Conservation (phyloP, 2,113 vertebrate species). For the Amazona guildingii region DNA sequence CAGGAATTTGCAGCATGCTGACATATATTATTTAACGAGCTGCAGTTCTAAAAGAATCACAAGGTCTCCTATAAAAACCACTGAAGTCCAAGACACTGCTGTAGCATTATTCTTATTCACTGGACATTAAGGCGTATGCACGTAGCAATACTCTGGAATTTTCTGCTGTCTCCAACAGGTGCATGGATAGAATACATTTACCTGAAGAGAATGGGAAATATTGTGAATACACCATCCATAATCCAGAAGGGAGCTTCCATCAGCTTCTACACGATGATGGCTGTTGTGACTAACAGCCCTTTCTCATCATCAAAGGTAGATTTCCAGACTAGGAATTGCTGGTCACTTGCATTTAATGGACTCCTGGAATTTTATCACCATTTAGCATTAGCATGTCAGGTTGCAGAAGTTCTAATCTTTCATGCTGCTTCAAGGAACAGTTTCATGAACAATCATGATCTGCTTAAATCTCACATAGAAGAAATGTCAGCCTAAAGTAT, state of each 20-base stretch:
- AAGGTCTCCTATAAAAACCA: conserved; percentile 35
- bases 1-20: conserved; percentile 23
- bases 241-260: conserved; percentile 74
- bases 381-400: conserved; percentile 31
- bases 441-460: neutral
- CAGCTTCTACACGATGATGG: conserved; percentile 73
- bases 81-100: conserved; percentile 48
- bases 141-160: conserved; percentile 75
- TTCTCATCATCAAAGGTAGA: conserved; percentile 73
- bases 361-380: conserved; percentile 16
- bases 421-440: conserved; percentile 12
- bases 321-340: conserved; percentile 71
- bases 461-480: neutral
- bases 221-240: conserved; percentile 69
- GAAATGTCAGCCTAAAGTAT: neutral
- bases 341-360: conserved; percentile 34
- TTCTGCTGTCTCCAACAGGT: conserved; percentile 77
- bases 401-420: conserved; percentile 25
- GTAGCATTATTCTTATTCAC: conserved; percentile 64
- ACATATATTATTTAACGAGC: conserved; percentile 10
- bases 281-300: conserved; percentile 73
- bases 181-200: conserved; percentile 73
- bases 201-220: conserved; percentile 71
- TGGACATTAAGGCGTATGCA: conserved; percentile 65
- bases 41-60: conserved; percentile 26